Evolutionary conservation across 2,113 vertebrate genomes (phyloP).

Genomic region (Carollia perspicillata): DNA sequence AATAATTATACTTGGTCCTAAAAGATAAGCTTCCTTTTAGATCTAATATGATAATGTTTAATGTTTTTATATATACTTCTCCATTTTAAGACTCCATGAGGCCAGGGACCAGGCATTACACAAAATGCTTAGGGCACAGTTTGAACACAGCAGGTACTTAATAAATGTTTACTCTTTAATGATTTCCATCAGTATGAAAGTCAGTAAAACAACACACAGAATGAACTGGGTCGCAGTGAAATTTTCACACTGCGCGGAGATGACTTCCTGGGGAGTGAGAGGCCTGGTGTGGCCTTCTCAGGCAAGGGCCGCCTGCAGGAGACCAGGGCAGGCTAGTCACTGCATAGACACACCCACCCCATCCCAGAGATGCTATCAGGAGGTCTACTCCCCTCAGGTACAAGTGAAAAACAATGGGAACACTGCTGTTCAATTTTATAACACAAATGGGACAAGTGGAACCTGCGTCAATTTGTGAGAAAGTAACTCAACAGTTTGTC

Average conservation of each 20-base stretch:
- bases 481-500: background rate
- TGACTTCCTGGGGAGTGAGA: background rate
- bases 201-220: background rate
- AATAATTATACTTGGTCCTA: background rate
- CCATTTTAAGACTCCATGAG: background rate
- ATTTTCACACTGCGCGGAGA: background rate
- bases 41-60: background rate
- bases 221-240: constrained; percentile 22
- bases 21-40: background rate
- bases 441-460: background rate
- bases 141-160: constrained; percentile 23
- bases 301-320: background rate
- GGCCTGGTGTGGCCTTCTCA: background rate
- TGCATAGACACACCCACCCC: background rate
- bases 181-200: constrained; percentile 34
- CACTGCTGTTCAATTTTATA: background rate
- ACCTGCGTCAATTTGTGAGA: background rate
- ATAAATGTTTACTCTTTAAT: constrained; percentile 43
- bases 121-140: constrained; percentile 1
- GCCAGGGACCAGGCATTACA: background rate
- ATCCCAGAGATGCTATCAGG: background rate
- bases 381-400: background rate
- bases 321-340: background rate
- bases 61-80: background rate
- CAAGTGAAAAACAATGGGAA: background rate